These are phyloP conservation scores for Mystacides longicornis DNA, from an alignment of 2,888 invertebrate species.

Conservation along the genomic window DNA sequence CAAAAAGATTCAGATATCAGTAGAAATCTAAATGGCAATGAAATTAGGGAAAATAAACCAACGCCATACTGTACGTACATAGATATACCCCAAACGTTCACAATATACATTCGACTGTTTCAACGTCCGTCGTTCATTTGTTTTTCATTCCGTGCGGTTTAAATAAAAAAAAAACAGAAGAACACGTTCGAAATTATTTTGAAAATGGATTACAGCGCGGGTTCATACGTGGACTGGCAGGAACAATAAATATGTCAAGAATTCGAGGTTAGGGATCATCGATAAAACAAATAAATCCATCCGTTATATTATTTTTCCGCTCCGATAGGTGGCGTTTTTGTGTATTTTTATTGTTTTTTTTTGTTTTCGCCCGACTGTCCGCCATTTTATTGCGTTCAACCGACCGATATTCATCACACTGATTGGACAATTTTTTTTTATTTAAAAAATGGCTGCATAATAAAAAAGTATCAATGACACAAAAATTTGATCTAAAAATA, in stretches of 20 bases:
- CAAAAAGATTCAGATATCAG: no score
- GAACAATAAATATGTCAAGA: slow-evolving; percentile 24
- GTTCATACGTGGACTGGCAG: slow-evolving; percentile 25
- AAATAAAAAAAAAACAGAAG: neutral
- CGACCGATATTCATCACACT: no score
- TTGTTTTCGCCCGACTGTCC: neutral
- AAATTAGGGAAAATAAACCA: no score
- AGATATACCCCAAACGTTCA: no score
- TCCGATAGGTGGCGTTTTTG: slow-evolving; percentile 1
- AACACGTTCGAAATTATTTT: slow-evolving; percentile 21
- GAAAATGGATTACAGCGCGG: slow-evolving; percentile 23
- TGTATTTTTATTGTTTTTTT: slow-evolving; percentile 4
- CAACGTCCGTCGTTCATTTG: neutral
- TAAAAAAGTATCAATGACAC: no score
- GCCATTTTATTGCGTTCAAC: no score
- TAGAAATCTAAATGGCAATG: no score
- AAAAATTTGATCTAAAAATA: no score
- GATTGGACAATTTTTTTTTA: no score
- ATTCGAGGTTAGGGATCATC: slow-evolving; percentile 27
- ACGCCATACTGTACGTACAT: no score
- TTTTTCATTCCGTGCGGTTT: slow-evolving; percentile 1
- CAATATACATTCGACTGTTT: no score
- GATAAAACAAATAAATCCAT: slow-evolving; percentile 26
- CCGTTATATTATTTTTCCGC: slow-evolving; percentile 15
- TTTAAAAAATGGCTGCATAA: no score